These are phyloP conservation scores for Conistra vaccinii DNA, from an alignment of 2,888 invertebrate species.

Conservation along the genomic window DNA sequence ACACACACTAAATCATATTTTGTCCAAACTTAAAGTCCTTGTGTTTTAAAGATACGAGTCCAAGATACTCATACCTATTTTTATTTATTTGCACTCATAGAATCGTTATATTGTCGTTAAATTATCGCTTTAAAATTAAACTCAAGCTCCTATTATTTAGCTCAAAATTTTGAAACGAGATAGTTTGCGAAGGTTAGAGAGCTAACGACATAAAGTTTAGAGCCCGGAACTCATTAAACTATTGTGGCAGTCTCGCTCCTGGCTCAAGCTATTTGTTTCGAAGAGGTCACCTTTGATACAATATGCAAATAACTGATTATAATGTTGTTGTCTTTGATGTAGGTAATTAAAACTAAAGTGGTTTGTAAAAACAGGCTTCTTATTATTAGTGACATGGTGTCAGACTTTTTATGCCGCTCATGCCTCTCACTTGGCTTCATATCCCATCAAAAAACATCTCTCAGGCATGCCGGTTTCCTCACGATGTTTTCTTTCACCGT, in stretches of 20 bases:
- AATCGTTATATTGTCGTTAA: too few species aligned
- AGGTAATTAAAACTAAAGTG: background rate
- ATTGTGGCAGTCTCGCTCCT: slow-evolving; percentile 30
- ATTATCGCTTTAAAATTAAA: slow-evolving; percentile 2
- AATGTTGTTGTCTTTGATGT: background rate
- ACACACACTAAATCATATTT: too few species aligned
- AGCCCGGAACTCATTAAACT: slow-evolving; percentile 59
- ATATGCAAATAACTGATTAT: slow-evolving; percentile 33
- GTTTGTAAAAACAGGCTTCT: background rate
- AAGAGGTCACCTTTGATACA: slow-evolving; percentile 19
- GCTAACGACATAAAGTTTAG: slow-evolving; percentile 43
- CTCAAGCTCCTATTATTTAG: slow-evolving; percentile 16
- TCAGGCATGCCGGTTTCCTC: too few species aligned
- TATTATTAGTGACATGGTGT: too few species aligned
- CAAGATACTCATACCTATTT: background rate
- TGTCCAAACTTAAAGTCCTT: background rate
- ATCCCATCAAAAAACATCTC: too few species aligned
- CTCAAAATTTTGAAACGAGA: slow-evolving; percentile 25
- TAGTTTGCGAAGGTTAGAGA: slow-evolving; percentile 35
- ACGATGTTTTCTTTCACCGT: too few species aligned
- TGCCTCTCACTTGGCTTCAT: too few species aligned
- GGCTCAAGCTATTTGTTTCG: slow-evolving; percentile 38
- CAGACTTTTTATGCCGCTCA: too few species aligned
- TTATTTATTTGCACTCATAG: background rate
- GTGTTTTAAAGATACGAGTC: background rate